Conservation (phyloP, 92 coral and sea anemone species). For the Phenganax subtilis region DNA sequence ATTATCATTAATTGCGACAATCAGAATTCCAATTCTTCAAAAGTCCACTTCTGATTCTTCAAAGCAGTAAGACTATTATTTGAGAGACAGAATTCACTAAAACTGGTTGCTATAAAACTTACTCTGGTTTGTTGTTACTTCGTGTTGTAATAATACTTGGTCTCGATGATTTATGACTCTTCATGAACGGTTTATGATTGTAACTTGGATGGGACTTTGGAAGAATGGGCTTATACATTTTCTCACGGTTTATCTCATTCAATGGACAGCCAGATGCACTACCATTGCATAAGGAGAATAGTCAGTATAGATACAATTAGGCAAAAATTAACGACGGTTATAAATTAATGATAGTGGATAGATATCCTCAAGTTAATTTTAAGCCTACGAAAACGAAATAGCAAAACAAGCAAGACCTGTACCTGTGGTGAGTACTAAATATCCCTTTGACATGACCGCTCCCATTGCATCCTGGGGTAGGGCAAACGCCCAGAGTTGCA, state of each 20-base stretch:
- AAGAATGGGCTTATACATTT: slow-evolving; percentile 35
- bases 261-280: slow-evolving; percentile 92
- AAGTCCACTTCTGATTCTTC: neutral
- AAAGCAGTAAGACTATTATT: no score
- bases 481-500: slow-evolving; percentile 53
- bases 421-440: slow-evolving; percentile 56
- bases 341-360: neutral
- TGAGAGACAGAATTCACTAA: no score
- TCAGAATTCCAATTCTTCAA: neutral
- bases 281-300: neutral
- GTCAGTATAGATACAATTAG: neutral
- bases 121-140: slow-evolving; percentile 55
- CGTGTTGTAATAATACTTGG: slow-evolving; percentile 66
- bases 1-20: neutral
- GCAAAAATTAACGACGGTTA: neutral
- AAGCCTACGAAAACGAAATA: neutral
- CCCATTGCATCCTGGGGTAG: slow-evolving; percentile 73
- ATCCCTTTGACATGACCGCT: slow-evolving; percentile 63
- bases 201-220: slow-evolving; percentile 25
- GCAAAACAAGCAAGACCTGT: neutral
- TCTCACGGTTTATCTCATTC: slow-evolving; percentile 63
- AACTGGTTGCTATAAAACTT: neutral
- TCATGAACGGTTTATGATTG: slow-evolving; percentile 37
- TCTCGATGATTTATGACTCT: slow-evolving; percentile 37
- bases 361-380: neutral